phyloP scores from a whole-genome alignment of 2,888 invertebrate genomes.

The Torymus tubicola region DNA sequence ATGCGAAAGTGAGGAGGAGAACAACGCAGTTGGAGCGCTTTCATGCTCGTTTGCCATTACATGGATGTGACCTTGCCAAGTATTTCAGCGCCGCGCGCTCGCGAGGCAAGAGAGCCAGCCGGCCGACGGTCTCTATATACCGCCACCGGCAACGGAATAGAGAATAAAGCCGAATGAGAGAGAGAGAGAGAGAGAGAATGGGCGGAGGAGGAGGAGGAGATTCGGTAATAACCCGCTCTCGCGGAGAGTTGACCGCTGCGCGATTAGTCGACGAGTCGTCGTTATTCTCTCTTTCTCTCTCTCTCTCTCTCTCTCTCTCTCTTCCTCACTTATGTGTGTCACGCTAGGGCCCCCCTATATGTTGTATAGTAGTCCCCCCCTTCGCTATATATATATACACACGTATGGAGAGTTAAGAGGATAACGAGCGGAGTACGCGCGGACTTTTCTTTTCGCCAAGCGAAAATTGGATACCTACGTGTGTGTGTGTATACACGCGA shows the following conservation, averaged over 20 bases:
- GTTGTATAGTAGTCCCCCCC: too few relatives aligned
- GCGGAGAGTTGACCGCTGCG: too few relatives aligned
- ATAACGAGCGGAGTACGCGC: too few relatives aligned
- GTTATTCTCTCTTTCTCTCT: not conserved
- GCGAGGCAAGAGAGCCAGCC: slow-evolving; percentile 36
- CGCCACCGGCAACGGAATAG: slow-evolving; percentile 59
- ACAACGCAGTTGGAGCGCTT: slow-evolving; percentile 67
- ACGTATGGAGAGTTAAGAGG: too few relatives aligned
- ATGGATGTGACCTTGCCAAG: slow-evolving; percentile 73
- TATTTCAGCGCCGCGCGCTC: slow-evolving; percentile 64
- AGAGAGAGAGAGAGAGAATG: slow-evolving; percentile 44
- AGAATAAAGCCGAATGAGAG: slow-evolving; percentile 50
- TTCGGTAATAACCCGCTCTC: too few relatives aligned
- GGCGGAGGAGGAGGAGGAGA: not conserved
- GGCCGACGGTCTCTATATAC: slow-evolving; percentile 2
- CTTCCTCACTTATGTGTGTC: slow-evolving; percentile 11
- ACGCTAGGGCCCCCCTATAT: not conserved
- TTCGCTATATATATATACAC: too few relatives aligned
- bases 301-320: not conserved
- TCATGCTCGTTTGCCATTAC: slow-evolving; percentile 71
- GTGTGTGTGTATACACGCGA: too few relatives aligned
- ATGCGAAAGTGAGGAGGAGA: not conserved
- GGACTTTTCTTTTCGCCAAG: too few relatives aligned
- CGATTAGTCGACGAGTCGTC: slow-evolving; percentile 16
- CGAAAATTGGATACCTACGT: too few relatives aligned